Percentiles rank a stretch among this genome's conserved stretches.
Evolutionary conservation across 2,113 vertebrate genomes (phyloP).

Genomic region (Epinephelus lanceolatus): DNA sequence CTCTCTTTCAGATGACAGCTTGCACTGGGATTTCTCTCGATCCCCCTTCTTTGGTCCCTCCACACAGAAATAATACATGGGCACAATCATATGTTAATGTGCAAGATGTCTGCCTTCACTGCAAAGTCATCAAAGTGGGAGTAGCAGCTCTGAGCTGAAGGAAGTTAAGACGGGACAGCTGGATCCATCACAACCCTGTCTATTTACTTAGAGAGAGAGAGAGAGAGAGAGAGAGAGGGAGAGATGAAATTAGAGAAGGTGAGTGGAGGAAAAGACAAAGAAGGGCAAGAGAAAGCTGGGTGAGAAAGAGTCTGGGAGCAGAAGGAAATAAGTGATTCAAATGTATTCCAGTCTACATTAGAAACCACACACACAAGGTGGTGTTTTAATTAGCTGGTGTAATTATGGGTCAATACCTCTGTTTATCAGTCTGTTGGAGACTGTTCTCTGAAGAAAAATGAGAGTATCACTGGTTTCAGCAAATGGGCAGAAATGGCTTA

Average conservation of each 20-base stretch:
- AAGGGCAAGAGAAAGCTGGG: constrained; percentile 43
- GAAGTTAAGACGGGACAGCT: constrained; percentile 81
- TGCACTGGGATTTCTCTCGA: constrained; percentile 67
- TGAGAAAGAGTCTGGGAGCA: constrained; percentile 31
- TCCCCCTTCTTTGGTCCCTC: constrained; percentile 61
- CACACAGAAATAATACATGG: constrained; percentile 79
- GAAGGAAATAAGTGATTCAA: constrained; percentile 59
- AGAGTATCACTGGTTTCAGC: background rate
- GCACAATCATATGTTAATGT: constrained; percentile 80
- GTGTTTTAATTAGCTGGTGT: constrained; percentile 65
- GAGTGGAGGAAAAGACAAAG: constrained; percentile 57
- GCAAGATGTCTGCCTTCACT: constrained; percentile 78
- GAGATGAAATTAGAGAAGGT: constrained; percentile 64
- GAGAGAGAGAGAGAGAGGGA: constrained; percentile 21
- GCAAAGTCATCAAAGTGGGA: constrained; percentile 77
- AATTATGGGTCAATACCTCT: constrained; percentile 61
- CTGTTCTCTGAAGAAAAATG: background rate
- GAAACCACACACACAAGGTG: constrained; percentile 45
- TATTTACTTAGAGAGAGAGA: constrained; percentile 61
- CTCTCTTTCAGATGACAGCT: constrained; percentile 70
- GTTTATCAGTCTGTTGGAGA: constrained; percentile 40
- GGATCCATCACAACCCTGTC: constrained; percentile 77
- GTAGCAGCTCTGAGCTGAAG: constrained; percentile 63
- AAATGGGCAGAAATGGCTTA: background rate
- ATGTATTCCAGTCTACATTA: constrained; percentile 63